Conservation (phyloP, 2,888 invertebrate species). For the Agriopis leucophaearia region DNA sequence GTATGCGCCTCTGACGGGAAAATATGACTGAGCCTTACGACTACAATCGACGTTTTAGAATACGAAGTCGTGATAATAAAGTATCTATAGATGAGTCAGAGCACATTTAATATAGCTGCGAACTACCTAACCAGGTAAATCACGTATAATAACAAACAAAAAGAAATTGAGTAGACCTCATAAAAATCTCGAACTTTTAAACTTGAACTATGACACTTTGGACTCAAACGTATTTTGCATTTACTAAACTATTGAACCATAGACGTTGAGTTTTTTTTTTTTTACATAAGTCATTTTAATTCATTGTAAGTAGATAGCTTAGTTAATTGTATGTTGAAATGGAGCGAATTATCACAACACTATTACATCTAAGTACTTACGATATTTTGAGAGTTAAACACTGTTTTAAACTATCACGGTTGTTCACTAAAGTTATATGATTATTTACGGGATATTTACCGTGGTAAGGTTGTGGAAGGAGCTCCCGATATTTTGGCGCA, state of each 20-base stretch:
- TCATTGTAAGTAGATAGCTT: no score
- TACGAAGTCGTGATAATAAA: neutral
- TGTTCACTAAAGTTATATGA: no score
- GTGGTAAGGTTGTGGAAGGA: no score
- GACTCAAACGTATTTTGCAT: neutral
- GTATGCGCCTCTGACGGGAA: conserved; percentile 26
- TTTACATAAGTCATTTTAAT: no score
- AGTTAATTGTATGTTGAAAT: no score
- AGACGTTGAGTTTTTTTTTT: no score
- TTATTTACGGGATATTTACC: no score
- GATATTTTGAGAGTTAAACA: no score
- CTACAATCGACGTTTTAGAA: conserved; percentile 21
- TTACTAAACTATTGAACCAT: neutral
- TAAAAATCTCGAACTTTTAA: neutral
- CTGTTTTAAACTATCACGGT: no score
- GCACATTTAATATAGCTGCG: neutral
- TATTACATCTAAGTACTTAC: no score
- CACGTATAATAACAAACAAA: neutral
- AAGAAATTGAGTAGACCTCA: neutral
- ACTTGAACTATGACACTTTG: neutral
- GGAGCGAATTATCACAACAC: no score
- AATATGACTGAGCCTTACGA: conserved; percentile 23
- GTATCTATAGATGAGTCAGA: neutral
- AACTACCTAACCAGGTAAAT: neutral
- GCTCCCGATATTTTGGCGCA: no score